Percentiles rank a stretch among this genome's conserved stretches.
phyloP scores from a whole-genome alignment of 2,113 vertebrate species.

The Dascyllus trimaculatus region DNA sequence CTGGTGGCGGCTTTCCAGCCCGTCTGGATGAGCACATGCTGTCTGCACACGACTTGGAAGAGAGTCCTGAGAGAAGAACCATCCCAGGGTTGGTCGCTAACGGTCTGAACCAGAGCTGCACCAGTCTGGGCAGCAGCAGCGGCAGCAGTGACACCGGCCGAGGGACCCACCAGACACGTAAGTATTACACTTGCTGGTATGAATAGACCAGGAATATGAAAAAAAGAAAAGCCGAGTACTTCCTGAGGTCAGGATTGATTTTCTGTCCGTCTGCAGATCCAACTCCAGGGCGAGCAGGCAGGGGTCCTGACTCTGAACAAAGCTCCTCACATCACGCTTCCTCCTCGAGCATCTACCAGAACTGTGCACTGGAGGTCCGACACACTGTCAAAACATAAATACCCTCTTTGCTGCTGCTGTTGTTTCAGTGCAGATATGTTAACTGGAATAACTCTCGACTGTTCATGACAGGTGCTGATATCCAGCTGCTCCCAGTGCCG shows the following conservation, averaged over 20 bases:
- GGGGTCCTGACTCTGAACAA: constrained; percentile 89
- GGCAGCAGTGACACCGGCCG: constrained; percentile 91
- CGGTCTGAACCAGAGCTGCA: constrained; percentile 92
- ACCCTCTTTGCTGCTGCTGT: fast-evolving
- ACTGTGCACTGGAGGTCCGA: constrained; percentile 95
- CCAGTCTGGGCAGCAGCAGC: constrained; percentile 94
- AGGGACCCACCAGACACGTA: constrained; percentile 75
- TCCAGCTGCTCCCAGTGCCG: constrained; percentile 97
- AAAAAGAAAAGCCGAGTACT: neutral
- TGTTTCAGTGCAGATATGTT: no score
- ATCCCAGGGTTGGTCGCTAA: constrained; percentile 85
- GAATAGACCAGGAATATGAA: neutral
- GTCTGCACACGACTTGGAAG: constrained; percentile 73
- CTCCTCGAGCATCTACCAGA: constrained; percentile 97
- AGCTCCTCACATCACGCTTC: constrained; percentile 93
- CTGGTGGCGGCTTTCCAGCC: constrained; percentile 88
- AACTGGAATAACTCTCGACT: neutral
- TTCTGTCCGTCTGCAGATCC: constrained; percentile 60
- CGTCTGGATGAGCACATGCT: constrained; percentile 89
- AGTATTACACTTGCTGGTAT: neutral
- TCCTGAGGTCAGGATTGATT: neutral
- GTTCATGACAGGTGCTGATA: constrained; percentile 91
- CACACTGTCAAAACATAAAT: neutral
- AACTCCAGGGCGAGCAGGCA: constrained; percentile 82
- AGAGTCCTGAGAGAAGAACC: constrained; percentile 77